Evolutionary conservation across 2,113 vertebrate genomes (phyloP).

Genomic region (Syrmaticus mikado): DNA sequence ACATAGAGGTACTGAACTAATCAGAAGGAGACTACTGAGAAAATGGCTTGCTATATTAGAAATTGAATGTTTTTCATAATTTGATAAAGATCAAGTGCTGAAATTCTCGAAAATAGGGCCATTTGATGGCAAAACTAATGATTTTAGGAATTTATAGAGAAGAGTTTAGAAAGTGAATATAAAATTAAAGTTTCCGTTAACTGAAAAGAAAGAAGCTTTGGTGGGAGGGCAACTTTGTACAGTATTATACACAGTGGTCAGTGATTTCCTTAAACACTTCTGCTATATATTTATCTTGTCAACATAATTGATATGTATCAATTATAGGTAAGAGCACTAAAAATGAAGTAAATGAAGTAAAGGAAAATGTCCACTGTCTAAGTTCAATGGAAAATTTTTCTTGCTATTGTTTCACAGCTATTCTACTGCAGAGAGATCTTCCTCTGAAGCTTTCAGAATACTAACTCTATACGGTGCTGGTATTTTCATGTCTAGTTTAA

Average conservation of each 20-base stretch:
- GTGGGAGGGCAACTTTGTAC: not conserved
- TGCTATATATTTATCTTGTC: not conserved
- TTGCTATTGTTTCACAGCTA: not conserved
- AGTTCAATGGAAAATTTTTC: accelerated
- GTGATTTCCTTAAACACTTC: not conserved
- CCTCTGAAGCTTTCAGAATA: not conserved
- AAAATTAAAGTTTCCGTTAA: not conserved
- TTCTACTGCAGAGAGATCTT: not conserved
- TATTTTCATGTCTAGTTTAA: not conserved
- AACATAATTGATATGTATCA: not conserved
- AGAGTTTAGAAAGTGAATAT: not conserved
- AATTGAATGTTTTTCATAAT: not conserved
- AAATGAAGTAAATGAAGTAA: not conserved
- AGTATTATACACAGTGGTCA: not conserved
- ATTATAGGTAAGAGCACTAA: not conserved
- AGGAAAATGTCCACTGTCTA: not conserved
- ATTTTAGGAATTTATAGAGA: not conserved
- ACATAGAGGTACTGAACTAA: not conserved
- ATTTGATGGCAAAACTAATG: not conserved
- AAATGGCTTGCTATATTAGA: not conserved
- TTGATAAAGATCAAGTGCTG: not conserved
- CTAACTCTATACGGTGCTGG: not conserved
- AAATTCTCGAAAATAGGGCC: not conserved
- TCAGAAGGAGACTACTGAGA: not conserved
- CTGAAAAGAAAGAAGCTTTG: not conserved